These are phyloP conservation scores for Carassius auratus DNA, from an alignment of 2,113 vertebrate genomes.

Conservation along the genomic window DNA sequence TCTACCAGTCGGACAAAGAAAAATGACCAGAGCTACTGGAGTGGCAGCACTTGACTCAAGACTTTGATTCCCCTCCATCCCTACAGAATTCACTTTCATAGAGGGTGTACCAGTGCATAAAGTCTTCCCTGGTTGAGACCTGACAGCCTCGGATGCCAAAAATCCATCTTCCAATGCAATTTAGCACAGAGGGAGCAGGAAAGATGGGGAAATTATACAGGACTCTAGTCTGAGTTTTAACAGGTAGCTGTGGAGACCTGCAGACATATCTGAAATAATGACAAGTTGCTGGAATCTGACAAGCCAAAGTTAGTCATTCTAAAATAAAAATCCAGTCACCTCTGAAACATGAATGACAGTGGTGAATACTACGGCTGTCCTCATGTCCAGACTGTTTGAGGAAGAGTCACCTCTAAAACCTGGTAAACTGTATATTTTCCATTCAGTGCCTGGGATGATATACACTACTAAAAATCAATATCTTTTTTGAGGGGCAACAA, in stretches of 20 bases:
- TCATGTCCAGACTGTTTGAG: constrained; percentile 63
- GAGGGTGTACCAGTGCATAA: constrained; percentile 74
- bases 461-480: constrained; percentile 32
- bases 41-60: constrained; percentile 74
- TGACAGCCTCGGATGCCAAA: constrained; percentile 77
- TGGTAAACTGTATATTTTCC: constrained; percentile 31
- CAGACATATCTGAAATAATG: constrained; percentile 74
- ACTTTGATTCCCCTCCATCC: constrained; percentile 72
- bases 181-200: constrained; percentile 75
- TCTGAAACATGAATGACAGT: constrained; percentile 68
- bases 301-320: constrained; percentile 75
- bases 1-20: constrained; percentile 69
- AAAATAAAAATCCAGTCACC: constrained; percentile 72
- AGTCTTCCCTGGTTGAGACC: constrained; percentile 71
- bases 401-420: constrained; percentile 48
- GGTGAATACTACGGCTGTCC: constrained; percentile 53
- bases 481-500: constrained; percentile 1
- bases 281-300: constrained; percentile 77
- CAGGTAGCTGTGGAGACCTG: constrained; percentile 70
- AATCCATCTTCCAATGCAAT: constrained; percentile 74
- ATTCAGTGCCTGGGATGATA: constrained; percentile 25
- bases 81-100: constrained; percentile 75
- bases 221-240: constrained; percentile 73
- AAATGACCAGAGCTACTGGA: constrained; percentile 70
- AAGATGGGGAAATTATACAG: constrained; percentile 77